Base-by-base conservation (phyloP, 2,888 invertebrate genomes). In the Allophyes oxyacanthae region DNA sequence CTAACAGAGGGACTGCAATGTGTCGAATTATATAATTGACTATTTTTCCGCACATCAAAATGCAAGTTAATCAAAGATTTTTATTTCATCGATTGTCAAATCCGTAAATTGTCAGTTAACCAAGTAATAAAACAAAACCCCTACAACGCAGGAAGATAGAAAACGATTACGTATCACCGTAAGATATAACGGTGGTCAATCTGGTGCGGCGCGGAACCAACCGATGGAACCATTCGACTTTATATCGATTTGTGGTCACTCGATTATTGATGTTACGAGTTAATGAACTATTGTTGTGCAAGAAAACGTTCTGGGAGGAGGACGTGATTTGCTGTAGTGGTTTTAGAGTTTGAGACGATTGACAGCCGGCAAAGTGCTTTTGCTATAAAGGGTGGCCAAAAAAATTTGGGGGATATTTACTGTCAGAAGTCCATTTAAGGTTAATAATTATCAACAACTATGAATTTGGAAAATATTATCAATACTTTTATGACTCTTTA, bases 221-320 rank as follows among this genome's bases (percentile, higher is more conserved):
- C 40, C 46, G 43, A 52, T 67, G 58, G 56, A 59, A 58, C 59
- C 36, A 61, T 64, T 64, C 71, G 64, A 65, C 36, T 51, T 68
- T 72, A 38, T 58, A 69, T 59, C 73, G 61, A 76, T 70, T 76
- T 75, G 76, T 52, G 76, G 76, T 64, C 46, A 44, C 26, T 25
- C 48, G 52, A 56, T 45, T 49, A 65, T 57, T 38, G 26, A 53
- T 28, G 51, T n/a, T 11, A 34, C 20, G 53, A 55, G 49, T 20
- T 68, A 67, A 63, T 58, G 69, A 70, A 58, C 63, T 67, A 72
- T 70, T 67, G 54, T 64, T 67, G 51, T 40, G 26, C 20, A 41
- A 52, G 48, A 37, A 44, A 62, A 44, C 45, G 42, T 26, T 6
- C 37, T 32, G 14, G 4, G 20, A 20, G 20, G 20, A 3, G 20